A percentile compares a stretch with the other conserved stretches of the same genome.
Evolutionary conservation across 2,888 invertebrate genomes (phyloP).

Genomic region (Perizoma affinitatum): DNA sequence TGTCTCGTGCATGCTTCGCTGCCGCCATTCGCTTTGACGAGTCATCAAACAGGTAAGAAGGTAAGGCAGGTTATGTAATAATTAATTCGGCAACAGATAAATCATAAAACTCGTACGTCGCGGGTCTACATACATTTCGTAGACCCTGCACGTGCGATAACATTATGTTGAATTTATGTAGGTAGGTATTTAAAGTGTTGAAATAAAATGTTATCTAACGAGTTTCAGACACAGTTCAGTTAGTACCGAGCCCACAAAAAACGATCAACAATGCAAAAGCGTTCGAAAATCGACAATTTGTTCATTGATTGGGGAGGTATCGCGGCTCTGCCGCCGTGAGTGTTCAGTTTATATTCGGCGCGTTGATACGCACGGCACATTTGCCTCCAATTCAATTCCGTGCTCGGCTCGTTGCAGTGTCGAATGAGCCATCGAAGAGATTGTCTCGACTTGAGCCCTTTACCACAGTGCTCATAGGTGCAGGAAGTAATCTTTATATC

Average conservation of each 20-base stretch:
- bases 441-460: constrained; percentile 55
- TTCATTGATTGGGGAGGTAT: constrained; percentile 58
- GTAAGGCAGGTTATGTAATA: not conserved
- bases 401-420: constrained; percentile 75
- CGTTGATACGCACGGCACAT: constrained; percentile 64
- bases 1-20: constrained; percentile 49
- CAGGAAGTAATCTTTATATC: constrained; percentile 13
- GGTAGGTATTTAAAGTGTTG: not conserved
- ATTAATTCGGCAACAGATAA: too few relatives aligned
- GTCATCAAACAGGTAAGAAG: constrained; percentile 26
- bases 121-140: too few relatives aligned
- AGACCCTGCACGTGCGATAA: too few relatives aligned
- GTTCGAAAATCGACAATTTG: constrained; percentile 57
- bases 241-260: not conserved
- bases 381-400: constrained; percentile 81
- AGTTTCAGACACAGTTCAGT: not conserved
- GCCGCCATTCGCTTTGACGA: constrained; percentile 28
- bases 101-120: too few relatives aligned
- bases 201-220: not conserved
- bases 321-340: constrained; percentile 54
- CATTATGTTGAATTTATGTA: too few relatives aligned
- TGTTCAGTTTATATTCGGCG: constrained; percentile 75
- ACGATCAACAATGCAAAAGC: constrained; percentile 39
- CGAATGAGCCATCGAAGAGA: constrained; percentile 78
- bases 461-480: constrained; percentile 12